A percentile compares a stretch with the other conserved stretches of the same genome.
Conservation (phyloP, 2,888 invertebrate genomes). For the Tipula unca region DNA sequence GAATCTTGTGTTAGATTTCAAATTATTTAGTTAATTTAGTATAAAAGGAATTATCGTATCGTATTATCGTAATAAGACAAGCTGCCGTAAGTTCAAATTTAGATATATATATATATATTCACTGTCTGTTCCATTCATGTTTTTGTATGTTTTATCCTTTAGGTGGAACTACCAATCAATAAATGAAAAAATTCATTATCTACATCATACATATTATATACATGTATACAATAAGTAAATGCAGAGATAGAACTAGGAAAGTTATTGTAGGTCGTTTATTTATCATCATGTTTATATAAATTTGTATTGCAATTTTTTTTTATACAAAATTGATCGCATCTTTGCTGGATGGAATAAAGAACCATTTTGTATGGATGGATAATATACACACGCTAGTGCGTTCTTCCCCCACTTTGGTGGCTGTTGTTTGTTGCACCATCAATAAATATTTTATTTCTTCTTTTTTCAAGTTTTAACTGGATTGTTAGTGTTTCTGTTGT, state of each 20-base stretch:
- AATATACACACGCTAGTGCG: neutral
- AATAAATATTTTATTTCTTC: neutral
- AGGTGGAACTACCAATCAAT: no score
- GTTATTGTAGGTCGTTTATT: neutral
- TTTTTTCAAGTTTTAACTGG: neutral
- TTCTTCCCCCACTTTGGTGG: neutral
- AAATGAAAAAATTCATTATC: no score
- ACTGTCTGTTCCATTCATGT: no score
- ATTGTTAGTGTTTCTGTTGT: neutral
- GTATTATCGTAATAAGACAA: no score
- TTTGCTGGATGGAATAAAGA: neutral
- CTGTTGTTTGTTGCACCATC: neutral
- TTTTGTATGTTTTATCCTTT: no score
- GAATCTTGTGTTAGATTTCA: neutral
- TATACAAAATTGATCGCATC: neutral
- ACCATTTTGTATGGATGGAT: neutral
- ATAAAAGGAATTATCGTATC: no score
- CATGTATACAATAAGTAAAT: no score
- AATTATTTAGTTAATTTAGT: no score
- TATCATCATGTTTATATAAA: neutral
- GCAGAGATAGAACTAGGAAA: neutral
- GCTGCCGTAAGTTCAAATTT: no score
- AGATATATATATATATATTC: no score
- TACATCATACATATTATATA: no score
- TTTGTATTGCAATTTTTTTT: neutral